phyloP scores from a whole-genome alignment of 2,797 vertebrate species.

The Xenentodon cancila region DNA sequence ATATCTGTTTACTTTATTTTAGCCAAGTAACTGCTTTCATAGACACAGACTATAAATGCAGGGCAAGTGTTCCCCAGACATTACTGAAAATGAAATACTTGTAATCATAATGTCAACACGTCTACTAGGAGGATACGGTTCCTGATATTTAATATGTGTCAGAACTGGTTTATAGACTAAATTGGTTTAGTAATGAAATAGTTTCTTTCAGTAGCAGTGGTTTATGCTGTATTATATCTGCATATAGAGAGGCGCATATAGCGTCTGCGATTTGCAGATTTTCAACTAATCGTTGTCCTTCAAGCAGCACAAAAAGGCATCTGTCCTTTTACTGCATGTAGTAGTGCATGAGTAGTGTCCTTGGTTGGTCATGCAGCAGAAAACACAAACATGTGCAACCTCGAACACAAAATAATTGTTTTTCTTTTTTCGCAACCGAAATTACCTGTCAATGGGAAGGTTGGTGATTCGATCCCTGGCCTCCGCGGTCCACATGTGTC shows the following conservation, averaged over 20 bases:
- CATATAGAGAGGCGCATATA: background rate
- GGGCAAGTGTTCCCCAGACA: too few species aligned
- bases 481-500: too few species aligned
- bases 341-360: conserved; percentile 5
- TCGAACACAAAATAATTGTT: too few species aligned
- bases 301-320: conserved; percentile 21
- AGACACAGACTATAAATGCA: too few species aligned
- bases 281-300: conserved; percentile 29
- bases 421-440: too few species aligned
- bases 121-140: background rate
- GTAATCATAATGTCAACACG: too few species aligned
- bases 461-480: too few species aligned
- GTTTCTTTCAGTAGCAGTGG: background rate
- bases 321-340: conserved; percentile 15
- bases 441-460: too few species aligned
- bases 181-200: conserved; percentile 2
- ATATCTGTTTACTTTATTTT: too few species aligned
- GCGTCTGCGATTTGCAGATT: background rate
- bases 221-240: background rate
- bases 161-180: background rate
- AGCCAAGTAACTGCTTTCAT: too few species aligned
- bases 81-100: too few species aligned
- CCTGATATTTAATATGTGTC: background rate
- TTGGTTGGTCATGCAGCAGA: conserved; percentile 24
- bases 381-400: conserved; percentile 6